Conservation (phyloP, 2,888 invertebrate genomes). For the Digitonthophagus gazella region DNA sequence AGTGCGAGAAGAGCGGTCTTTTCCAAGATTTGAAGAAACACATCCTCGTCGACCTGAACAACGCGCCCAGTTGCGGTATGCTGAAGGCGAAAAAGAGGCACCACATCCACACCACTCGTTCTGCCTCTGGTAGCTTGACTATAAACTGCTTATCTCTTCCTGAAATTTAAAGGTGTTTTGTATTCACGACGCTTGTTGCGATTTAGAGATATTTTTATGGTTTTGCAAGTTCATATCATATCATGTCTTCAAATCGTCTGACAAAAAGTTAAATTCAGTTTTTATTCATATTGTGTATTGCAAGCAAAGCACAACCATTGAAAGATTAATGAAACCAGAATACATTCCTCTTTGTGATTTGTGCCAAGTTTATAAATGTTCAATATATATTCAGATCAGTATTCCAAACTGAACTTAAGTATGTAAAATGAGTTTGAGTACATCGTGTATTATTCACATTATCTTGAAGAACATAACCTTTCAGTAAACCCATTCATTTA, state of each 20-base stretch:
- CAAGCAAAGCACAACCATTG: neutral
- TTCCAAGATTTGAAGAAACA: slow-evolving; percentile 88
- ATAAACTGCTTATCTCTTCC: slow-evolving; percentile 85
- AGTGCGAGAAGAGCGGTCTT: slow-evolving; percentile 65
- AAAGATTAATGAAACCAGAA: neutral
- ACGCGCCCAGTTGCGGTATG: slow-evolving; percentile 83
- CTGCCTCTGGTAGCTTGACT: slow-evolving; percentile 77
- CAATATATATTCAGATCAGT: no score
- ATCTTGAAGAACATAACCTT: no score
- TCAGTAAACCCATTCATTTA: neutral
- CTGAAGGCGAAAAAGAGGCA: slow-evolving; percentile 82
- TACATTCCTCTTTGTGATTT: neutral
- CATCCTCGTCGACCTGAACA: slow-evolving; percentile 81
- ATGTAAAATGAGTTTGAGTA: neutral
- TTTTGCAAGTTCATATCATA: neutral
- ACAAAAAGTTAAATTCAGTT: no score
- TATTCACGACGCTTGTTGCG: neutral
- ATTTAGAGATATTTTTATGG: neutral
- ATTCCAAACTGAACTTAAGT: neutral
- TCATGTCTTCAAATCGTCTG: no score
- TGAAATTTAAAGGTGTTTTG: slow-evolving; percentile 47
- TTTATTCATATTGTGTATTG: neutral
- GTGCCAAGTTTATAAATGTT: neutral
- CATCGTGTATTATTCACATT: neutral
- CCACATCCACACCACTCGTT: slow-evolving; percentile 92